Conservation (phyloP, 2,888 invertebrate species). For the Tinea pellionella region DNA sequence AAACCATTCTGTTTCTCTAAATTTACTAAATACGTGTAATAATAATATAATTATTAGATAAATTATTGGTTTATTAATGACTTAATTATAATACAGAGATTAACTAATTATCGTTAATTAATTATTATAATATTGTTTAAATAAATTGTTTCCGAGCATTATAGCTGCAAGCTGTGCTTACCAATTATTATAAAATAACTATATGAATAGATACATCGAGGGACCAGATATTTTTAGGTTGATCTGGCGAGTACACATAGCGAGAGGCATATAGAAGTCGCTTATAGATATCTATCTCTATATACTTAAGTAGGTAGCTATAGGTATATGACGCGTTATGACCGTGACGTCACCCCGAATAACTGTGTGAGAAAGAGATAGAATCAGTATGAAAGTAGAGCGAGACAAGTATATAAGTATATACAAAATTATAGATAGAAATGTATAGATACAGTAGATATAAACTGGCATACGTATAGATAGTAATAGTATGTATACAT, state of each 20-base stretch:
- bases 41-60: no score
- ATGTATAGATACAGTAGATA: slow-evolving; percentile 10
- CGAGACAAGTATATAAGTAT: slow-evolving; percentile 3
- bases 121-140: neutral
- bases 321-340: slow-evolving; percentile 10
- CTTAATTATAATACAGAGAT: no score
- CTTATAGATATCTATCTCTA: neutral
- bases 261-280: slow-evolving; percentile 6
- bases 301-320: neutral
- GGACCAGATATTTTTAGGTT: slow-evolving; percentile 1
- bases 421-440: slow-evolving; percentile 1
- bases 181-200: neutral
- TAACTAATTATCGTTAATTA: no score
- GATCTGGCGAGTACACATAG: neutral
- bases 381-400: slow-evolving; percentile 10
- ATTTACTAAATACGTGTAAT: no score
- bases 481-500: neutral
- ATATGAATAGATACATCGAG: neutral
- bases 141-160: neutral
- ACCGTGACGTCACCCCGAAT: slow-evolving; percentile 11
- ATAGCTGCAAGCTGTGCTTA: neutral
- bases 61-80: no score
- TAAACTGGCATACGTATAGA: slow-evolving; percentile 4
- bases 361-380: slow-evolving; percentile 8
- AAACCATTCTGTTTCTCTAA: no score